Conservation (phyloP, 1,140 invertebrate species). For the Drosophila mayri region DNA sequence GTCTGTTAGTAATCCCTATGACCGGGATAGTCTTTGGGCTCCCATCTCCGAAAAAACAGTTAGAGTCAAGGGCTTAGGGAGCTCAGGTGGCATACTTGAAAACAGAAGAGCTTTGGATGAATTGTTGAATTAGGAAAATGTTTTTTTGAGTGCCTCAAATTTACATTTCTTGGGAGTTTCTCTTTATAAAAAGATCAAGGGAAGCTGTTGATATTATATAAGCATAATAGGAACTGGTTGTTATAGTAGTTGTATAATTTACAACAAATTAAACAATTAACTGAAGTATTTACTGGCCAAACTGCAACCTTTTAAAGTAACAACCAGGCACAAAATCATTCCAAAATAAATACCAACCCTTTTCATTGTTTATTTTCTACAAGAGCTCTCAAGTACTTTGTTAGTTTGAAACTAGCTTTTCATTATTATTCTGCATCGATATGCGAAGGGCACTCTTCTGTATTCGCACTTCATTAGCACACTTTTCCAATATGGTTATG, state of each 20-base stretch:
- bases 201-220: background rate
- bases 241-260: background rate
- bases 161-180: background rate
- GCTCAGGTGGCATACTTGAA: slow-evolving; percentile 22
- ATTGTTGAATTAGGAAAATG: slow-evolving; percentile 24
- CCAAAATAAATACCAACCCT: background rate
- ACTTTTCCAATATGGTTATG: slow-evolving; percentile 35
- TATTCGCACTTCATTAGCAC: slow-evolving; percentile 50
- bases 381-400: background rate
- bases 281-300: background rate
- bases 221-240: background rate
- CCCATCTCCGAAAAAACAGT: slow-evolving; percentile 13
- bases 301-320: background rate
- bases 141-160: slow-evolving; percentile 13
- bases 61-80: slow-evolving; percentile 21
- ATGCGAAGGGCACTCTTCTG: slow-evolving; percentile 20
- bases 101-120: slow-evolving; percentile 17
- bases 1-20: slow-evolving; percentile 24
- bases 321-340: background rate
- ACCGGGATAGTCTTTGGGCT: slow-evolving; percentile 30
- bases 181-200: background rate
- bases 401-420: background rate
- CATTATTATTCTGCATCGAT: slow-evolving; percentile 13
- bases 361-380: slow-evolving; percentile 5
- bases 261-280: background rate